These are phyloP conservation scores for Antheraea yamamai DNA, from an alignment of 2,888 invertebrate genomes.

Conservation along the genomic window DNA sequence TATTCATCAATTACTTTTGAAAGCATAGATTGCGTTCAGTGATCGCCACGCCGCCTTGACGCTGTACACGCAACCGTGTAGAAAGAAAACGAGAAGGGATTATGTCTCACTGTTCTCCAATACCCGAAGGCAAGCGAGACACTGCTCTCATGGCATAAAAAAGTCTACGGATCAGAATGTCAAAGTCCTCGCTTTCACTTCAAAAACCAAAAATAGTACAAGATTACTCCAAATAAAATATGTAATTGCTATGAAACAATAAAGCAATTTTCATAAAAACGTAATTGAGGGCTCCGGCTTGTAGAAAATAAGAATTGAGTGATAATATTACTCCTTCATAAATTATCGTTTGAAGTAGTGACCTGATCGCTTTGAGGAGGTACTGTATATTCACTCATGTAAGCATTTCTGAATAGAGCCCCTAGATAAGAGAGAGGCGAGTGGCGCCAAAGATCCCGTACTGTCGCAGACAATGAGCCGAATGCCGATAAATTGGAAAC, in stretches of 20 bases:
- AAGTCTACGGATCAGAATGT: no score
- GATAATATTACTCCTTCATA: background rate
- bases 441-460: slow-evolving; percentile 51
- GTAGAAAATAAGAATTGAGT: background rate
- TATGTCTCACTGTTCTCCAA: no score
- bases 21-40: no score
- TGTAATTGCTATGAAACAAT: background rate
- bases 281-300: no score
- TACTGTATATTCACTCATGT: slow-evolving; percentile 44
- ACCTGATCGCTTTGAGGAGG: slow-evolving; percentile 35
- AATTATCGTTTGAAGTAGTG: background rate
- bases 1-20: no score
- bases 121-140: no score
- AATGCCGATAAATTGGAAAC: slow-evolving; percentile 73
- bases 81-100: no score
- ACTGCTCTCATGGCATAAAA: no score
- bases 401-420: slow-evolving; percentile 56
- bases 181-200: background rate
- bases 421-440: slow-evolving; percentile 52
- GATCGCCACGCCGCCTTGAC: no score
- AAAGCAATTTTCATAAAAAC: no score
- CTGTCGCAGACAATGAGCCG: slow-evolving; percentile 46
- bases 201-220: background rate
- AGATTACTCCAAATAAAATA: no score
- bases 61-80: no score